phyloP scores from a whole-genome alignment of 2,888 invertebrate species.

The Cartodere bifasciata region DNA sequence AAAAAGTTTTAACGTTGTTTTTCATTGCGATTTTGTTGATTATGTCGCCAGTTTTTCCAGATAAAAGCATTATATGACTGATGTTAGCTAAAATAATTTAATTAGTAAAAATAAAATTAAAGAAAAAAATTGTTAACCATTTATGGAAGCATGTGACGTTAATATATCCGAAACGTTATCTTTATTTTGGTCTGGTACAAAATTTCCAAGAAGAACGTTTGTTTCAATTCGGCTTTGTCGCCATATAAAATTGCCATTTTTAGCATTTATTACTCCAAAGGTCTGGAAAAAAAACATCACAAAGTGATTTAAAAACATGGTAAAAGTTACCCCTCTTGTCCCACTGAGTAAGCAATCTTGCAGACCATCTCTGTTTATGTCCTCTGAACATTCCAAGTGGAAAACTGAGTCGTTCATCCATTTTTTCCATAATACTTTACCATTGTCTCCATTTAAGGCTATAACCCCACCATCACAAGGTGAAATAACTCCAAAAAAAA shows the following conservation, averaged over 20 bases:
- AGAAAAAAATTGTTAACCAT: constrained; percentile 14
- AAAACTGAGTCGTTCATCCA: constrained; percentile 63
- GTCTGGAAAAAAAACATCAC: constrained; percentile 32
- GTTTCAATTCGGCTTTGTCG: constrained; percentile 34
- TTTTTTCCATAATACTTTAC: constrained; percentile 59
- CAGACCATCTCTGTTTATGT: constrained; percentile 54
- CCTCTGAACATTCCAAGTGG: constrained; percentile 56
- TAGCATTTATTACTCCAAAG: constrained; percentile 51
- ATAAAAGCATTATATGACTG: constrained; percentile 56
- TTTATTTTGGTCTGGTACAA: constrained; percentile 53
- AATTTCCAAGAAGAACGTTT: constrained; percentile 58
- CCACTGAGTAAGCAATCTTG: constrained; percentile 65
- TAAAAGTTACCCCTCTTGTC: constrained; percentile 48
- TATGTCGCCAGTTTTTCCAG: constrained; percentile 54
- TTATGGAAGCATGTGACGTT: constrained; percentile 47
- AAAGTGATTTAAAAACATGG: neutral
- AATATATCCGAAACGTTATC: constrained; percentile 59
- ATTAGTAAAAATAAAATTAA: neutral
- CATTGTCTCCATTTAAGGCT: constrained; percentile 60
- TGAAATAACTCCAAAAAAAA: constrained; percentile 49
- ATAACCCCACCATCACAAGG: constrained; percentile 66
- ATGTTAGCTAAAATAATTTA: constrained; percentile 22
- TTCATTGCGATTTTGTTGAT: constrained; percentile 50
- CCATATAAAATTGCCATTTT: constrained; percentile 57
- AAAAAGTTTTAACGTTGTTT: constrained; percentile 54